These are phyloP conservation scores for Dromaius novaehollandiae DNA, from an alignment of 2,113 vertebrate genomes.

Conservation along the genomic window DNA sequence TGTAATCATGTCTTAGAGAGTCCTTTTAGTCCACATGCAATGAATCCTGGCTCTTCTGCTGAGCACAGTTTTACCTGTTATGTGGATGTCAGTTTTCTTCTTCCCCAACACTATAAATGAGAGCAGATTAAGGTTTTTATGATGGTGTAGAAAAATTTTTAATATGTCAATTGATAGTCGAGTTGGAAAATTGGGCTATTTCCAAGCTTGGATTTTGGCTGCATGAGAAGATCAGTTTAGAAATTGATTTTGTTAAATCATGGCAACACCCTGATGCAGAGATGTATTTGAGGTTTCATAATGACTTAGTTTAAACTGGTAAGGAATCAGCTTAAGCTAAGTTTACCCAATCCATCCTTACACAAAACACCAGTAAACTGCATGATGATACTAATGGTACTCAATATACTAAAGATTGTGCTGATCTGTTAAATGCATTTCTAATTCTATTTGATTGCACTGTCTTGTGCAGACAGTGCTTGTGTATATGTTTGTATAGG, in stretches of 20 bases:
- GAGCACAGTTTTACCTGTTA: neutral
- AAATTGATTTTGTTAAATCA: neutral
- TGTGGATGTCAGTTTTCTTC: neutral
- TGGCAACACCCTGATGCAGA: neutral
- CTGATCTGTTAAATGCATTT: neutral
- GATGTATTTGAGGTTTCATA: neutral
- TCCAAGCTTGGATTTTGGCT: neutral
- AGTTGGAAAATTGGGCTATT: neutral
- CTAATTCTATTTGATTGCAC: neutral
- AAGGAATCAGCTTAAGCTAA: neutral
- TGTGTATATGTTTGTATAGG: neutral
- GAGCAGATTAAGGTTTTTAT: neutral
- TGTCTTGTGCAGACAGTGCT: neutral
- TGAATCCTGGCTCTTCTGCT: neutral
- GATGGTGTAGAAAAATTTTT: neutral
- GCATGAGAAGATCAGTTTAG: neutral
- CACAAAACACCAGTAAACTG: neutral
- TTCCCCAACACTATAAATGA: neutral
- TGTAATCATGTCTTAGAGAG: neutral
- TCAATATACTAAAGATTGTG: neutral
- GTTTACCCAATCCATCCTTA: neutral
- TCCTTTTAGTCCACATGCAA: neutral
- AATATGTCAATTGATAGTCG: neutral
- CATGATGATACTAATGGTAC: neutral
- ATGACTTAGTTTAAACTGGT: neutral